phyloP scores from a whole-genome alignment of 2,888 invertebrate genomes.

The Ellobium chinense region DNA sequence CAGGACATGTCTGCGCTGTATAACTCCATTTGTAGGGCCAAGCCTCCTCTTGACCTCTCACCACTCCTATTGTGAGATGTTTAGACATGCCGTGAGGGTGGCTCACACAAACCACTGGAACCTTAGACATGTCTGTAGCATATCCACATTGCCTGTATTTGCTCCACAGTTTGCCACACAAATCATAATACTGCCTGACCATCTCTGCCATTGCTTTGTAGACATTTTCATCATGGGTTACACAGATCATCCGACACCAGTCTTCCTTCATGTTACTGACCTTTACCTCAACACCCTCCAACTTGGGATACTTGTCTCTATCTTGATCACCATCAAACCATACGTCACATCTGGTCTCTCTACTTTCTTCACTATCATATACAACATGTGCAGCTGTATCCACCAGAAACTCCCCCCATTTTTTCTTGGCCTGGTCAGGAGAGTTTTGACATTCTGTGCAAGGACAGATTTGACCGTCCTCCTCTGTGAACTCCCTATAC shows the following conservation, averaged over 20 bases:
- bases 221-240: background rate
- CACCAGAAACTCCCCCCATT: background rate
- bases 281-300: background rate
- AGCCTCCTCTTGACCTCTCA: no score
- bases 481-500: background rate
- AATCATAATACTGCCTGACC: background rate
- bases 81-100: no score
- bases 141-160: no score
- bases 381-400: background rate
- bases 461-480: background rate
- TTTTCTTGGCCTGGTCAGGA: background rate
- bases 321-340: background rate
- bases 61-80: no score
- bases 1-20: no score
- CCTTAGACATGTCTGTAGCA: no score
- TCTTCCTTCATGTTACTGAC: background rate
- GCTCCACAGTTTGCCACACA: background rate
- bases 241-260: background rate
- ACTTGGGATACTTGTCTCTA: background rate
- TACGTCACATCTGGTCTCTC: background rate
- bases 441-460: background rate
- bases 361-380: background rate
- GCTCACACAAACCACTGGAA: no score
- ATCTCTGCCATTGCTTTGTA: background rate
- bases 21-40: no score